phyloP scores from a whole-genome alignment of 2,113 vertebrate species.

The Terrapene triunguis region DNA sequence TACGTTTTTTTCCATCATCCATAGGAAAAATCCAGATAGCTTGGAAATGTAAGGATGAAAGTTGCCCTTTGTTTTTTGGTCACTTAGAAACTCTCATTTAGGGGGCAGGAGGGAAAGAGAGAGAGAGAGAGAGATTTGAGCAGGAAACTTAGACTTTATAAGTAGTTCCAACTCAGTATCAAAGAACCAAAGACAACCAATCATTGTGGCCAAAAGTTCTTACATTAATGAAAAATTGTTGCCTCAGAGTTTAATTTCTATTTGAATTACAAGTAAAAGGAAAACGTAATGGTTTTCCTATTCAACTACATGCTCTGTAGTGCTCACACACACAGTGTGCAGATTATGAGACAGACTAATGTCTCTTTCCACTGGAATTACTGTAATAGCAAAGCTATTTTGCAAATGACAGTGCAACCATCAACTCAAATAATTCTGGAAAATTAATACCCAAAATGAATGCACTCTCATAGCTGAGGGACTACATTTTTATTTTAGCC shows the following conservation, averaged over 20 bases:
- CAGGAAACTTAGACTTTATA: background rate
- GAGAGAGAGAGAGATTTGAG: background rate
- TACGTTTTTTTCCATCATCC: background rate
- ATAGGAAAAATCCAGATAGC: background rate
- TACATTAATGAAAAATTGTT: conserved; percentile 40
- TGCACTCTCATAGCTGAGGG: conserved; percentile 57
- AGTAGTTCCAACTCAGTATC: background rate
- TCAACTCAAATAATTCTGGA: conserved; percentile 69
- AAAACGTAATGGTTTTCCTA: conserved; percentile 59
- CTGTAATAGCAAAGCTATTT: conserved; percentile 73
- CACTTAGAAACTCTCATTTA: background rate
- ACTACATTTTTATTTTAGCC: conserved; percentile 52
- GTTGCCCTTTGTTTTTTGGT: background rate
- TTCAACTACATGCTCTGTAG: conserved; percentile 46
- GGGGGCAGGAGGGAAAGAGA: background rate
- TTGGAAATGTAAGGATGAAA: background rate
- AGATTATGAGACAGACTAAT: conserved; percentile 72
- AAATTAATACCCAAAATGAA: conserved; percentile 78
- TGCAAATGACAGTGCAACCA: conserved; percentile 74
- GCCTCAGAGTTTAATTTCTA: conserved; percentile 65
- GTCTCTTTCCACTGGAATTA: conserved; percentile 70
- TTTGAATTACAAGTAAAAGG: conserved; percentile 52
- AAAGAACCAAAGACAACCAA: background rate
- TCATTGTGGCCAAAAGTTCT: background rate
- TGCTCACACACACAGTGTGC: conserved; percentile 22